Base-by-base conservation (phyloP, 37 sponge, comb jelly and placozoan species). In the Lycopodina hypogea region DNA sequence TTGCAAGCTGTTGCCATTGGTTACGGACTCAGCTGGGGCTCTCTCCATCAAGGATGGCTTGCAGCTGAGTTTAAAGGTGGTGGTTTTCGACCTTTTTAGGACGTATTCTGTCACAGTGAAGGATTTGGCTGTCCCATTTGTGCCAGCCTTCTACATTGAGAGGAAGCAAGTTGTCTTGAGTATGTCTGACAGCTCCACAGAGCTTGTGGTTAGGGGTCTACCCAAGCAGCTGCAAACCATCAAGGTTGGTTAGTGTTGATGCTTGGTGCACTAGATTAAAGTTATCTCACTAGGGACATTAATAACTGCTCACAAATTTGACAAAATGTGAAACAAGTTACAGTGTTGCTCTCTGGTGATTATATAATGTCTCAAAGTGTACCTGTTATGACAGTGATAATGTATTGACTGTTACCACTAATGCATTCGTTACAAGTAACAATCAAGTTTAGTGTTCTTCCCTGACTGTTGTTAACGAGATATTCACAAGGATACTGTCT, bases 81-180 rank as follows among this genome's bases (percentile, higher is more conserved):
- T 50, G 50, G 91, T 83, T 0, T 73, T 36, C 32, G 91, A 90
- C 76, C 69, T 66, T 42, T 33, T 45, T 3, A 35, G 42, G 51
- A 50, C 87, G 0, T 90, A 90, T 36, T 75, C 65, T 30, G 87
- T 86, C 14, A 55, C 41, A 26, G 82, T 83, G 8, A 36, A 57
- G 32, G 18, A 48, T 42, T 22, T 86, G 18, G 26, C 32, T 24
- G 62, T 90, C 57, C 87, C 91, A 0, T 86, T 90, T 53, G 36
- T 86, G 2, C 80, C 87, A 15, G 87, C 91, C 1, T 90, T 90
- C 56, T 42, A 37, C 41, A 23, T 90, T 29, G 70, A 53, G 24
- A 30, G 70, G n/a, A 40, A 58, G 29, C 42, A 69, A 9, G 48
- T 84, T 2, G 23, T 42, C 0, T 63, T 90, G n/a, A 72, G 32